Conservation (phyloP, 2,888 invertebrate genomes). For the Alloscopus bannaensis region DNA sequence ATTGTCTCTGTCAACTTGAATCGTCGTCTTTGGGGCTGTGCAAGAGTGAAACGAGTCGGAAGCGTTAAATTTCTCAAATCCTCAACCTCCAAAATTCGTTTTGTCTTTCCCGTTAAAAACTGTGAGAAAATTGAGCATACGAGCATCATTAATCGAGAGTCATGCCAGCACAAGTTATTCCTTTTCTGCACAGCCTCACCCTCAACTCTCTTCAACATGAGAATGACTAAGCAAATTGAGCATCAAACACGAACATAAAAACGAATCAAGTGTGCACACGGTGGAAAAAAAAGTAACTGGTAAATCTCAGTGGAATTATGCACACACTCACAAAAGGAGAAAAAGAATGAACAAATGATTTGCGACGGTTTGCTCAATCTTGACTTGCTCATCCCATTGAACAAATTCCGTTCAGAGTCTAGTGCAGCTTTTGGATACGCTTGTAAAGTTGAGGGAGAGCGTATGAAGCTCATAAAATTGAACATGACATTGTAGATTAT, state of each 20-base stretch:
- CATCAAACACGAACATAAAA: slow-evolving; percentile 1
- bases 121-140: slow-evolving; percentile 71
- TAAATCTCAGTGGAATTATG: slow-evolving; percentile 60
- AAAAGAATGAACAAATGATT: slow-evolving; percentile 56
- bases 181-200: too few species aligned
- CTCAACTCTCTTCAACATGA: too few species aligned
- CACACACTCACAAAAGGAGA: slow-evolving; percentile 21
- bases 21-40: too few species aligned
- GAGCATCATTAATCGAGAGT: slow-evolving; percentile 22
- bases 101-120: slow-evolving; percentile 1
- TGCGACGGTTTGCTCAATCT: slow-evolving; percentile 58
- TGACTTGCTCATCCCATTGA: slow-evolving; percentile 36
- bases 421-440: too few species aligned
- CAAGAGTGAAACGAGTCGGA: too few species aligned
- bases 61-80: too few species aligned
- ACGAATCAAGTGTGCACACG: slow-evolving; percentile 48
- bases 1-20: too few species aligned
- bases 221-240: slow-evolving; percentile 28
- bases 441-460: too few species aligned
- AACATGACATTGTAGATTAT: slow-evolving; percentile 72
- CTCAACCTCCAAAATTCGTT: too few species aligned
- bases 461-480: slow-evolving; percentile 51
- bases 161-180: too few species aligned
- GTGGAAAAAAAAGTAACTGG: slow-evolving; percentile 59
- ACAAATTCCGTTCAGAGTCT: background rate